phyloP scores from a whole-genome alignment of 2,113 vertebrate genomes.

The Bos indicus region DNA sequence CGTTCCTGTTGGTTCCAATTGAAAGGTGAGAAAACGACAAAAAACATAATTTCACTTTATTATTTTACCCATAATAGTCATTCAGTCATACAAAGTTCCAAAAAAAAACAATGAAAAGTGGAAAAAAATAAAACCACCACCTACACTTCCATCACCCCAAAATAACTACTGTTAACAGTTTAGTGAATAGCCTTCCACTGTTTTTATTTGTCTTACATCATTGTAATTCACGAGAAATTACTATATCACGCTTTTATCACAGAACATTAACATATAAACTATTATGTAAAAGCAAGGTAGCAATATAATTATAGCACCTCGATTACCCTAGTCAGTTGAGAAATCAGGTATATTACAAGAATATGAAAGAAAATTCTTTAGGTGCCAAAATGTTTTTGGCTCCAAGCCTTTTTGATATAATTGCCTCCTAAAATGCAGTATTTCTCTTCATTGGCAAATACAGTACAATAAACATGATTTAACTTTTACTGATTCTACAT shows the following conservation, averaged over 20 bases:
- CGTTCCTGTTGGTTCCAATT: not conserved
- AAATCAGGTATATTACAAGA: not conserved
- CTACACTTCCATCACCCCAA: not conserved
- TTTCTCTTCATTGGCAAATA: not conserved
- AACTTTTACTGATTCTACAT: not conserved
- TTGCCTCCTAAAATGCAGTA: not conserved
- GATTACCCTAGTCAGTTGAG: not conserved
- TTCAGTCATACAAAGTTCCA: not conserved
- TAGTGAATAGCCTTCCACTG: not conserved
- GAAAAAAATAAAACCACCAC: not conserved
- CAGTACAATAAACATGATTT: not conserved
- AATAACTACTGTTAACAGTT: not conserved
- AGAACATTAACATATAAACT: not conserved
- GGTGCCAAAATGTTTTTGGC: not conserved
- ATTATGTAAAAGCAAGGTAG: not conserved
- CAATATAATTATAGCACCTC: not conserved
- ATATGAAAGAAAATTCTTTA: not conserved
- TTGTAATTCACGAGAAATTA: not conserved
- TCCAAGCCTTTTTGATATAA: not conserved
- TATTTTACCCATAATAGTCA: not conserved
- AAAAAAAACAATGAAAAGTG: not conserved
- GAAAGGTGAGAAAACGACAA: not conserved
- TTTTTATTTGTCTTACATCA: not conserved
- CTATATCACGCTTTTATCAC: not conserved
- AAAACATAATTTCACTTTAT: not conserved